Percentiles rank a stretch among this genome's conserved stretches.
Evolutionary conservation across 2,888 invertebrate genomes (phyloP).

Genomic region (Temnothorax unifasciatus): DNA sequence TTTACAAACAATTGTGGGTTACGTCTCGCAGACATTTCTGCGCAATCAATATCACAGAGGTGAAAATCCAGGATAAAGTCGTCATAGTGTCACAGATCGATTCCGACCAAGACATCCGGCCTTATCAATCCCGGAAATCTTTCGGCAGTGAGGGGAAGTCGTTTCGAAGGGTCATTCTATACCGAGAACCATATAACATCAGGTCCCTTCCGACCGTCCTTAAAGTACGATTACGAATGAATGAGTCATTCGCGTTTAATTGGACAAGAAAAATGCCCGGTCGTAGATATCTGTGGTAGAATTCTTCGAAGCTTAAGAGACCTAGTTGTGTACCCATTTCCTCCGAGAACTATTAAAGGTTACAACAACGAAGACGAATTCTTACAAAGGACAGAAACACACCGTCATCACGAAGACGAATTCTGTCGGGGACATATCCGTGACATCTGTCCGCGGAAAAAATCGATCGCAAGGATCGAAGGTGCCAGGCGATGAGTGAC

Average conservation of each 20-base stretch:
- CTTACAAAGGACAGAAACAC: not conserved
- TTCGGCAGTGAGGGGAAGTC: not conserved
- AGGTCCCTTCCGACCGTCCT: slow-evolving; percentile 9
- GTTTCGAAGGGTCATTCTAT: slow-evolving; percentile 11
- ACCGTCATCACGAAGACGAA: slow-evolving; percentile 8
- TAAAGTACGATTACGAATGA: slow-evolving; percentile 53
- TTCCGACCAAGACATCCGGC: not conserved
- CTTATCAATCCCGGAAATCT: slow-evolving; percentile 32
- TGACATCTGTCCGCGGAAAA: not conserved
- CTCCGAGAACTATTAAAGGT: slow-evolving; percentile 28
- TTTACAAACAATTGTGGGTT: slow-evolving; percentile 20
- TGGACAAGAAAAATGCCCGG: slow-evolving; percentile 23
- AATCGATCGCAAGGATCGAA: not conserved
- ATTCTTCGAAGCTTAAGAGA: slow-evolving; percentile 41
- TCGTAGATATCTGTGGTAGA: slow-evolving; percentile 6
- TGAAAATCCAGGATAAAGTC: not conserved
- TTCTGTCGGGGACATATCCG: not conserved
- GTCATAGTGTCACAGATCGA: not conserved
- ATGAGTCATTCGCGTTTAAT: slow-evolving; percentile 61
- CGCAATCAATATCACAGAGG: slow-evolving; percentile 15
- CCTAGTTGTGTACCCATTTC: slow-evolving; percentile 4
- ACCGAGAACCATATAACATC: not conserved
- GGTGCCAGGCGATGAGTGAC: slow-evolving; percentile 8
- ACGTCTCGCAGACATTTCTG: not conserved
- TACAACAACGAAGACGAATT: slow-evolving; percentile 23